Evolutionary conservation across 1,140 invertebrate species (phyloP).

Genomic region (Sitophilus oryzae): DNA sequence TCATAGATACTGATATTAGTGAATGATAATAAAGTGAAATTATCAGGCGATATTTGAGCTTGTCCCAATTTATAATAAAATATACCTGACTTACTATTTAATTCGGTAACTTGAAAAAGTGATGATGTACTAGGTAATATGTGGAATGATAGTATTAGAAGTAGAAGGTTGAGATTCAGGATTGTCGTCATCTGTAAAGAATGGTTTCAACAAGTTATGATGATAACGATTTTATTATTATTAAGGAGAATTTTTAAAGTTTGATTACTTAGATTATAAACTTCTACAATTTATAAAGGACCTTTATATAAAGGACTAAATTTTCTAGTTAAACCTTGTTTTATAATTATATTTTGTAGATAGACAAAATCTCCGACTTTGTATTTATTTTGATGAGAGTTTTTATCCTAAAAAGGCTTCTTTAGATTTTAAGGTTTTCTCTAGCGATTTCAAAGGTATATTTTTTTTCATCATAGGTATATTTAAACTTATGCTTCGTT

Average conservation of each 20-base stretch:
- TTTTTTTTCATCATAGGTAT: constrained; percentile 38
- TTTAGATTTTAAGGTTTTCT: constrained; percentile 32
- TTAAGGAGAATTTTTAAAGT: constrained; percentile 16
- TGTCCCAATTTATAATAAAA: too few species aligned
- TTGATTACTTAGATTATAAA: constrained; percentile 19
- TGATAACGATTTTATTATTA: constrained; percentile 25
- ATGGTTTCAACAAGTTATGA: constrained; percentile 25
- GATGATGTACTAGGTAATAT: too few species aligned
- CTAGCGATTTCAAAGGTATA: constrained; percentile 34
- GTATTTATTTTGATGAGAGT: constrained; percentile 21
- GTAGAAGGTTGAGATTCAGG: too few species aligned
- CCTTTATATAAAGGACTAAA: constrained; percentile 19
- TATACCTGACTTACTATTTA: too few species aligned
- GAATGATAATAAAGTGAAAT: too few species aligned
- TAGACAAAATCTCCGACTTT: constrained; percentile 26
- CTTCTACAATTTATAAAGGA: constrained; percentile 20
- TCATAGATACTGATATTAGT: too few species aligned
- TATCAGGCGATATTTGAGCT: too few species aligned
- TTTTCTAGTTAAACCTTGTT: constrained; percentile 20
- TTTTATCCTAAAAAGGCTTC: constrained; percentile 35
- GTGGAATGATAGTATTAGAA: too few species aligned
- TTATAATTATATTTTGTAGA: constrained; percentile 18
- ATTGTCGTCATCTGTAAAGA: constrained; percentile 24
- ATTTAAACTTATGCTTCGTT: constrained; percentile 24
- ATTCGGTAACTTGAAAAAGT: too few species aligned